Evolutionary conservation across 1,140 invertebrate species (phyloP).

Genomic region (Drosophila leontia): DNA sequence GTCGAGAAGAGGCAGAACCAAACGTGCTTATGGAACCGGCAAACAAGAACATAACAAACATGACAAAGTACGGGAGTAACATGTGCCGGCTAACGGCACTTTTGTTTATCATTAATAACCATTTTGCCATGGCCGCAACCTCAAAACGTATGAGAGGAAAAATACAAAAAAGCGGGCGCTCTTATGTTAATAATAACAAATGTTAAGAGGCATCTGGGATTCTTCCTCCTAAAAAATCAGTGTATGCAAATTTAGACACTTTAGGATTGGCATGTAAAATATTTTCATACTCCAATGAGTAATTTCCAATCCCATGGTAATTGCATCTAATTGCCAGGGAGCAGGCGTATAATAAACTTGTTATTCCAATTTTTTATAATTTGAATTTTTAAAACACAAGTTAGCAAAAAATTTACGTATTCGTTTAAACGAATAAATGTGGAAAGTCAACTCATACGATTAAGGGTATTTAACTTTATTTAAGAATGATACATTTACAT

Average conservation of each 20-base stretch:
- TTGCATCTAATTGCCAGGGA: neutral
- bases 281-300: constrained; percentile 23
- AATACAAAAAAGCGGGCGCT: constrained; percentile 1
- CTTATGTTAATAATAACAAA: constrained; percentile 16
- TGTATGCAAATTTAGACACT: constrained; percentile 11
- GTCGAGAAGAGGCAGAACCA: constrained; percentile 20
- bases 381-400: neutral
- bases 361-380: neutral
- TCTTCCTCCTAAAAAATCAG: constrained; percentile 1
- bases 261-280: constrained; percentile 18
- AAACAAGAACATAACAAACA: constrained; percentile 40
- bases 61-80: constrained; percentile 34
- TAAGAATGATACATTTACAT: neutral
- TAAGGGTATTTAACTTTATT: neutral
- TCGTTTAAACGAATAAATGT: neutral
- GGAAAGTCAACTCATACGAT: neutral
- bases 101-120: constrained; percentile 61
- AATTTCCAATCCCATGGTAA: constrained; percentile 6
- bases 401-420: neutral
- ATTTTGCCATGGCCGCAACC: constrained; percentile 34
- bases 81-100: constrained; percentile 45
- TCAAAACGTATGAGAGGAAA: constrained; percentile 1
- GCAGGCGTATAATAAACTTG: constrained; percentile 1
- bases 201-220: neutral
- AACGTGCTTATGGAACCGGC: constrained; percentile 43